Evolutionary conservation across 2,113 vertebrate species (phyloP).

Genomic region (Cyphomyrus discorhynchus): DNA sequence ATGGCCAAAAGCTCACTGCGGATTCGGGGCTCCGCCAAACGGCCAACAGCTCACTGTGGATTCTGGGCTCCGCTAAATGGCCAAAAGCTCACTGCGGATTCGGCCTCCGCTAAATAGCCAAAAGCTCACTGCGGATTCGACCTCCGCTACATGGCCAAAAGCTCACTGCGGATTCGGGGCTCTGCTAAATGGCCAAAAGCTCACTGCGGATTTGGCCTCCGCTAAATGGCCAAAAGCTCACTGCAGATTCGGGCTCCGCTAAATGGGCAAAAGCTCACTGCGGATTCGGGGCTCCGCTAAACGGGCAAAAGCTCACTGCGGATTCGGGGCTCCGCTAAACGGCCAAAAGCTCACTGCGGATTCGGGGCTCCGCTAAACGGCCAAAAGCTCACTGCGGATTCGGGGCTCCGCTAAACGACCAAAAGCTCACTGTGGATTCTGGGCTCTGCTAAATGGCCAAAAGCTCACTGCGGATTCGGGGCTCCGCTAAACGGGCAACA

Average conservation of each 20-base stretch:
- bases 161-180: neutral
- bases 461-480: neutral
- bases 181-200: neutral
- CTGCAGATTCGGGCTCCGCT: too few species aligned
- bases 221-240: neutral
- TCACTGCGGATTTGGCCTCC: neutral
- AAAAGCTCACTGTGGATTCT: neutral
- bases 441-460: neutral
- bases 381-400: too few species aligned
- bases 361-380: too few species aligned
- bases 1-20: neutral
- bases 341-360: too few species aligned
- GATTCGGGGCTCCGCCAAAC: neutral
- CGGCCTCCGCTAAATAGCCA: neutral
- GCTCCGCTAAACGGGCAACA: neutral
- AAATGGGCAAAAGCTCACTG: too few species aligned
- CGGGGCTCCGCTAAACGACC: accelerated
- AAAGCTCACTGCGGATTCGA: neutral
- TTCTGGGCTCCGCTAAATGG: too few species aligned
- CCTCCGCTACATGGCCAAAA: too few species aligned
- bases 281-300: neutral
- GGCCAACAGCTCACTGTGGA: too few species aligned
- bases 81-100: neutral
- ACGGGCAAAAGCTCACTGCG: neutral
- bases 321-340: neutral